Evolutionary conservation across 2,888 invertebrate species (phyloP).

Genomic region (Lasioglossum oenotherae): DNA sequence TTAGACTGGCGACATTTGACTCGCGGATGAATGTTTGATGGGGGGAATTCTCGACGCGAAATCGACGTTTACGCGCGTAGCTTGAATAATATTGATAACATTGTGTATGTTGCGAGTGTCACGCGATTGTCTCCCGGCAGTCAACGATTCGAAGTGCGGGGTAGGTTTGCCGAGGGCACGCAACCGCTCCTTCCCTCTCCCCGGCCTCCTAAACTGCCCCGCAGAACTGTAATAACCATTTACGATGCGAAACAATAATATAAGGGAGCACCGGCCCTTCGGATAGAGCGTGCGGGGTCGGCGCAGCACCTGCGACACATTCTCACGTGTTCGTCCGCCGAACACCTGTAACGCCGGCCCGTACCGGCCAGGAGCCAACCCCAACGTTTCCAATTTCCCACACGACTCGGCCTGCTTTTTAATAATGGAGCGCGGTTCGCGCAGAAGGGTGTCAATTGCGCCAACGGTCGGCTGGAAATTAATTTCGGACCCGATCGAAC

Average conservation of each 20-base stretch:
- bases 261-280: constrained; percentile 51
- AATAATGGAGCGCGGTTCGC: constrained; percentile 37
- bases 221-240: constrained; percentile 70
- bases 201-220: constrained; percentile 41
- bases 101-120: background rate
- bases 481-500: background rate
- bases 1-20: background rate
- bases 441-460: constrained; percentile 29
- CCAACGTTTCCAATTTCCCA: constrained; percentile 72
- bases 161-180: background rate
- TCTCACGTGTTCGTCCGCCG: constrained; percentile 78
- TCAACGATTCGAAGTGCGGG: background rate
- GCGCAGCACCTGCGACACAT: constrained; percentile 81
- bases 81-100: background rate
- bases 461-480: constrained; percentile 21
- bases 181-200: background rate
- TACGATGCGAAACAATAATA: constrained; percentile 76
- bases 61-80: background rate
- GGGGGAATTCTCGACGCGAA: background rate
- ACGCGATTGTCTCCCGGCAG: background rate
- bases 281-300: constrained; percentile 30
- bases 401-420: constrained; percentile 40
- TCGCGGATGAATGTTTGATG: background rate
- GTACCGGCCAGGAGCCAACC: constrained; percentile 47
- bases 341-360: constrained; percentile 79